These are phyloP conservation scores for Osmerus mordax DNA, from an alignment of 2,113 vertebrate genomes.

Conservation along the genomic window DNA sequence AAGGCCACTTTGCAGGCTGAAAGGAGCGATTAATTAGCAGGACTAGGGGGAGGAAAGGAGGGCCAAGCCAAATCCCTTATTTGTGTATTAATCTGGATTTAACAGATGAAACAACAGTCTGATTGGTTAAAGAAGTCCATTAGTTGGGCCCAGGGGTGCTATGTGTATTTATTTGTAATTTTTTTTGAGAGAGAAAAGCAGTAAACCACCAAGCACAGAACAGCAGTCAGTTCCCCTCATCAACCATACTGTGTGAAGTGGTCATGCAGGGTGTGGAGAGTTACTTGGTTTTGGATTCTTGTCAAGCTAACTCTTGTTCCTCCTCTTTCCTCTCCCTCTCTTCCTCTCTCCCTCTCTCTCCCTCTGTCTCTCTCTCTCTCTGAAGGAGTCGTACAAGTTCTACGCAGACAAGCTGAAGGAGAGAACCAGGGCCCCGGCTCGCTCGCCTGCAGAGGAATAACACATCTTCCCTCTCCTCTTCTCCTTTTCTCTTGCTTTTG, in stretches of 20 bases:
- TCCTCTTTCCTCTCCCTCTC: neutral
- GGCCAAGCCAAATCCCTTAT: slow-evolving; percentile 25
- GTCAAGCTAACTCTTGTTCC: neutral
- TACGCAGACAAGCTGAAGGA: slow-evolving; percentile 76
- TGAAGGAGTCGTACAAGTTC: slow-evolving; percentile 82
- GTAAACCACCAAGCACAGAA: neutral
- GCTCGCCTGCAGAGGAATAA: slow-evolving; percentile 39
- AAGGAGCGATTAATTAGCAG: slow-evolving; percentile 64
- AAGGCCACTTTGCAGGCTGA: slow-evolving; percentile 51
- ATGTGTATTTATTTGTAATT: slow-evolving; percentile 9
- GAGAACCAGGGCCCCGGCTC: slow-evolving; percentile 29
- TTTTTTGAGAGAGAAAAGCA: neutral
- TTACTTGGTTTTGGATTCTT: slow-evolving; percentile 3
- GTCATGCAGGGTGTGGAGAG: neutral
- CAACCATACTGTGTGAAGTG: neutral
- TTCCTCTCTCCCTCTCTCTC: neutral
- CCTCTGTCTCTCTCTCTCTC: neutral
- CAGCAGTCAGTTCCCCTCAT: neutral
- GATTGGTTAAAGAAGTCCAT: slow-evolving; percentile 46
- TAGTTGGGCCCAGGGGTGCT: slow-evolving; percentile 49
- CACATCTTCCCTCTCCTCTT: slow-evolving; percentile 16
- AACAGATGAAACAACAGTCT: slow-evolving; percentile 66
- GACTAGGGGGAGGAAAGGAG: slow-evolving; percentile 20
- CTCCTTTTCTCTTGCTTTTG: slow-evolving; percentile 16
- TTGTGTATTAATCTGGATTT: slow-evolving; percentile 65